phyloP scores from a whole-genome alignment of 2,113 vertebrate species.

The Sebastes fasciatus region DNA sequence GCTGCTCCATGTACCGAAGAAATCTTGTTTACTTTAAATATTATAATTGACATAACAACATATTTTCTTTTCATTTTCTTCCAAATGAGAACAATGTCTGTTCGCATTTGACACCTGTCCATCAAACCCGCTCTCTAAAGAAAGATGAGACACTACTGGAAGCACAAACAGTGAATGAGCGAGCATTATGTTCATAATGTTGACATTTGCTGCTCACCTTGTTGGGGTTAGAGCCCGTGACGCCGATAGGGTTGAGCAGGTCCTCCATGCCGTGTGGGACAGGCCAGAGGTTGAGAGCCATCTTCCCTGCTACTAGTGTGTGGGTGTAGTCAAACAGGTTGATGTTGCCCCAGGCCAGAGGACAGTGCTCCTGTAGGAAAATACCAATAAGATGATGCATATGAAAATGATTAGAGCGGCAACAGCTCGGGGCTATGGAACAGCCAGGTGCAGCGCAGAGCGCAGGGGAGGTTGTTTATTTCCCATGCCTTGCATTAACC shows the following conservation, averaged over 20 bases:
- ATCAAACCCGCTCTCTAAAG: neutral
- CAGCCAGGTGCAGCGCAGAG: slow-evolving; percentile 13
- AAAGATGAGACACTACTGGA: neutral
- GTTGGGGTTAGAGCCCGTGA: slow-evolving; percentile 98
- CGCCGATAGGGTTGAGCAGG: slow-evolving; percentile 96
- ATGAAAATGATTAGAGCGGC: slow-evolving; percentile 39
- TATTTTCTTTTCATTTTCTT: no score
- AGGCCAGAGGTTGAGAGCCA: slow-evolving; percentile 98
- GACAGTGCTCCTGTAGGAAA: slow-evolving; percentile 93
- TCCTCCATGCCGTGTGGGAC: slow-evolving; percentile 98
- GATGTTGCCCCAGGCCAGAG: slow-evolving; percentile 98
- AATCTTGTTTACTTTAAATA: neutral
- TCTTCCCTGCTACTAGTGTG: slow-evolving; percentile 97
- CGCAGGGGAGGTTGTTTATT: slow-evolving; percentile 1
- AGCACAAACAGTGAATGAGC: neutral
- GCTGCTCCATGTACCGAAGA: neutral
- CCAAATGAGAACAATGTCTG: neutral
- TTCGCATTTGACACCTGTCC: neutral
- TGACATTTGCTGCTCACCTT: slow-evolving; percentile 84
- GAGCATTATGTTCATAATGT: neutral
- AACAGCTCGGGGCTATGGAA: slow-evolving; percentile 28
- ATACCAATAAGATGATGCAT: slow-evolving; percentile 26
- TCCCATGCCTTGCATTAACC: neutral
- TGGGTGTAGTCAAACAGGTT: slow-evolving; percentile 99
- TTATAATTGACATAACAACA: neutral